Base-by-base conservation (phyloP, 2,888 invertebrate genomes). In the Phrixothrix hirtus region DNA sequence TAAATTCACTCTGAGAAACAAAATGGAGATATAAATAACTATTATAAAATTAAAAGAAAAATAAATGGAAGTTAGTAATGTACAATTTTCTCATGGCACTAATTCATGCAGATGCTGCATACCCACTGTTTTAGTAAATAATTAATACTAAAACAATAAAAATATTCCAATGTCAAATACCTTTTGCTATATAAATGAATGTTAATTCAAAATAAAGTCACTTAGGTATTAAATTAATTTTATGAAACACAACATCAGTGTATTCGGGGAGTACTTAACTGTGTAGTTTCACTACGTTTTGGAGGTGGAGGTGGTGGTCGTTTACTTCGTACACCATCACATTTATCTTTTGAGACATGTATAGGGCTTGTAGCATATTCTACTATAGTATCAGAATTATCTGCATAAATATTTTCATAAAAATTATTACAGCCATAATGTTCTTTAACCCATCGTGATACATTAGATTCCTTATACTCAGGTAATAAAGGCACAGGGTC, bases 281-380 rank as follows among this genome's bases (percentile, higher is more conserved):
- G 89, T n/a, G 90, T 91, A n/a, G 87, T 87, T 70, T 92, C 92
- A 69, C 90, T 89, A 55, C 93, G 83, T 62, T 90, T 89, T 1
- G 93, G 92, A n/a, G 92, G 92, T 21, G 92, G 92, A 1, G 93
- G 93, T 9, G 93, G 93, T 32, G 91, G 91, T 62, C 88, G 79
- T 71, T 88, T 87, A 64, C 65, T 61, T 43, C 66, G 66, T 1
- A 61, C 56, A 51, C 39, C 58, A 29, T 54, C 61, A 26, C 51
- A 55, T 53, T 59, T 61, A 16, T 62, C 65, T 37, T 51, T 59
- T 26, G 55, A 43, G 25, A 43, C 9, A 51, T 74, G 73, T 11
- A 74, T 62, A 1, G 75, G 74, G 60, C 74, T 75, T 2, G 77
- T 74, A 1, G 76, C 75, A 56, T 78, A 79, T 54, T 79, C 80